These are phyloP conservation scores for Podiceps cristatus DNA, from an alignment of 2,113 vertebrate genomes.

Conservation along the genomic window DNA sequence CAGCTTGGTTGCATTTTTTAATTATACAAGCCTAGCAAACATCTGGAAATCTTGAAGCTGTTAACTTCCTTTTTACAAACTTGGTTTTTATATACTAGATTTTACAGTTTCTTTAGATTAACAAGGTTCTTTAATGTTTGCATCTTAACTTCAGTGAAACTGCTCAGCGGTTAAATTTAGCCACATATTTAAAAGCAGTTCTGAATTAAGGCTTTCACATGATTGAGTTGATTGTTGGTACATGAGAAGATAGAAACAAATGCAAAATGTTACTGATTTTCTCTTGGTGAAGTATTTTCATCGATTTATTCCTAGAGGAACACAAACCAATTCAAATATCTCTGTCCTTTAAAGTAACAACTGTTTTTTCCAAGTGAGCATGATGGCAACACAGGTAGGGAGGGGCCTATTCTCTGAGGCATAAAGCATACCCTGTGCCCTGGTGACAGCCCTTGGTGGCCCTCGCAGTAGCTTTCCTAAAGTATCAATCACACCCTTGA, in stretches of 20 bases:
- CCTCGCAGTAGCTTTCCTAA: background rate
- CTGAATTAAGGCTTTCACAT: background rate
- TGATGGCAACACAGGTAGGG: background rate
- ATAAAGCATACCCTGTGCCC: background rate
- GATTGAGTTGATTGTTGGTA: background rate
- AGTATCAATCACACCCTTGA: background rate
- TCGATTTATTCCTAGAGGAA: background rate
- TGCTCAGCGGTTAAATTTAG: background rate
- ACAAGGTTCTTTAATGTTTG: background rate
- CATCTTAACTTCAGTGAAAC: background rate
- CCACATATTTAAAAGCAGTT: background rate
- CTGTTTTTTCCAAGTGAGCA: background rate
- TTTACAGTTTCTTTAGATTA: constrained; percentile 13
- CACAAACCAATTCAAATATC: background rate
- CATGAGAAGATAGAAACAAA: background rate
- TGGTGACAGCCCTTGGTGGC: background rate
- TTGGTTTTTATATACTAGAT: background rate
- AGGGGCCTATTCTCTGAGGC: background rate
- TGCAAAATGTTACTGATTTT: background rate
- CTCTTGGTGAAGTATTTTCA: background rate
- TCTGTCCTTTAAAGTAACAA: background rate
- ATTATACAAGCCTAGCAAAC: constrained; percentile 10
- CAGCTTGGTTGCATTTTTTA: background rate
- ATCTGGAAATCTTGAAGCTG: background rate
- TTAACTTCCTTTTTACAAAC: background rate